Conservation (phyloP, 2,797 vertebrate species). For the Gallinago solitaria region DNA sequence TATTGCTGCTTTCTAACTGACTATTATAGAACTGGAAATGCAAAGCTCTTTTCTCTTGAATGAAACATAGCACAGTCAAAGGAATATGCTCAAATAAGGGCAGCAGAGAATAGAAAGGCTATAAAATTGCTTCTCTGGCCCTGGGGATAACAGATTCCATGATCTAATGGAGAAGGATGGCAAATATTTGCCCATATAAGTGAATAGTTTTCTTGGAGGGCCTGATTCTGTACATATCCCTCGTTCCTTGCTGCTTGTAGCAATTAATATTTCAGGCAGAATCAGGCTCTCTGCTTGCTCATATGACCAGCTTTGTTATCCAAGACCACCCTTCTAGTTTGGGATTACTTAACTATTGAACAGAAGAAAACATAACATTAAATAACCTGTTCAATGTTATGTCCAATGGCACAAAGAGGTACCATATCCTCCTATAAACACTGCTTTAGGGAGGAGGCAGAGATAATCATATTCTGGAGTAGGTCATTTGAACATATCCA, state of each 20-base stretch:
- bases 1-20: not conserved
- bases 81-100: constrained; percentile 54
- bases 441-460: constrained; percentile 76
- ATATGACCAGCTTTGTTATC: not conserved
- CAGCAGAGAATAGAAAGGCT: constrained; percentile 22
- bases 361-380: not conserved
- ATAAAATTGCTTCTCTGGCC: constrained; percentile 5
- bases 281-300: not conserved
- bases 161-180: constrained; percentile 2
- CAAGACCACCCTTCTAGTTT: not conserved
- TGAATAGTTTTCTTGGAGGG: not conserved
- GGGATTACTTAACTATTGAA: not conserved
- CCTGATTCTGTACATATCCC: not conserved
- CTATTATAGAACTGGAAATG: not conserved
- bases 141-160: constrained; percentile 6
- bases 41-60: constrained; percentile 4
- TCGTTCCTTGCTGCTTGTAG: not conserved
- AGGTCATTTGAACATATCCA: constrained; percentile 83
- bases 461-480: constrained; percentile 84
- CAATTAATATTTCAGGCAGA: not conserved
- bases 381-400: constrained; percentile 78
- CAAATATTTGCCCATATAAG: constrained; percentile 52
- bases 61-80: not conserved
- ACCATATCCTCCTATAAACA: constrained; percentile 81
- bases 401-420: constrained; percentile 69